Conservation (phyloP, 2,113 vertebrate genomes). For the Cairina moschata region DNA sequence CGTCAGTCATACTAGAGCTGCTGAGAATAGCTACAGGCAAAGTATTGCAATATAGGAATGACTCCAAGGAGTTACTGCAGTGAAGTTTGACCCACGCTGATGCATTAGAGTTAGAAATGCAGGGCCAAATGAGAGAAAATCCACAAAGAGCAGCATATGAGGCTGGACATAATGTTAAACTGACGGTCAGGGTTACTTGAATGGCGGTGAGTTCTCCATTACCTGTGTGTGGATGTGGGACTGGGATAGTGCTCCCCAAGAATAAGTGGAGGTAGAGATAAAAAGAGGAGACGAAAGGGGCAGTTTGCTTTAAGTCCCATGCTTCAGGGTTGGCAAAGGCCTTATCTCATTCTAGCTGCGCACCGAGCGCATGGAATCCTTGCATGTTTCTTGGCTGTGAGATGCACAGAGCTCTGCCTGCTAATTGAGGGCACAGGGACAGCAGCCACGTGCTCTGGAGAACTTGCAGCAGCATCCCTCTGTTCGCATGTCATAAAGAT, state of each 20-base stretch:
- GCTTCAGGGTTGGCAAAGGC: neutral
- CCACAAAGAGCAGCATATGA: neutral
- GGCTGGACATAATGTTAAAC: neutral
- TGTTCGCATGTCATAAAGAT: neutral
- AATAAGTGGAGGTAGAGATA: neutral
- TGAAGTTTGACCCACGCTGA: neutral
- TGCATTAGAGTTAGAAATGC: neutral
- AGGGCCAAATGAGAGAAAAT: neutral
- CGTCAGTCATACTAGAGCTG: conserved; percentile 8
- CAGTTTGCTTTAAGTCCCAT: neutral
- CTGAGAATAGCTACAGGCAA: conserved; percentile 37
- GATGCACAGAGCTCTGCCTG: neutral
- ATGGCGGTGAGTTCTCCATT: neutral
- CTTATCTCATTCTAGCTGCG: neutral
- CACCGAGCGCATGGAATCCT: neutral
- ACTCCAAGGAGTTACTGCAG: neutral
- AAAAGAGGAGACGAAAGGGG: neutral
- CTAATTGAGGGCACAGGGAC: neutral
- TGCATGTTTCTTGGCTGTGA: fast-evolving
- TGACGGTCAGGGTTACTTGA: neutral
- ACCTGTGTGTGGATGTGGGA: neutral
- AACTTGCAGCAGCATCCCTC: neutral
- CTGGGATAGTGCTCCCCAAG: neutral
- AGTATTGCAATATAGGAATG: conserved; percentile 15
- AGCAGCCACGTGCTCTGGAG: neutral